Evolutionary conservation across 2,797 vertebrate genomes (phyloP).

Genomic region (Labeo calbasu): DNA sequence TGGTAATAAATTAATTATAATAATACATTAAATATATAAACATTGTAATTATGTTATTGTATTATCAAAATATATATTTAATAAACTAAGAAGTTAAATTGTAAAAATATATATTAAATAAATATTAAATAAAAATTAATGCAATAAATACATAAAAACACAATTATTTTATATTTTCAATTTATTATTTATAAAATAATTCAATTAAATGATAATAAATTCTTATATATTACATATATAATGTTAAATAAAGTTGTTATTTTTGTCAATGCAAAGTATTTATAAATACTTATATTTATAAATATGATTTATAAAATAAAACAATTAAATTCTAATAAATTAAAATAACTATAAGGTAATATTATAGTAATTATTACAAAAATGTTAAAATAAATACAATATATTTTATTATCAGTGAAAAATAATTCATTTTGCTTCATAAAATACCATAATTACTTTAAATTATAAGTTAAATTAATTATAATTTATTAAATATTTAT

Average conservation of each 20-base stretch:
- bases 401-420: too few relatives aligned
- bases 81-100: too few relatives aligned
- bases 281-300: too few relatives aligned
- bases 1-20: too few relatives aligned
- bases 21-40: too few relatives aligned
- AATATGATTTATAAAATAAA: neutral
- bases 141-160: too few relatives aligned
- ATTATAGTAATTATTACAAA: neutral
- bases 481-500: neutral
- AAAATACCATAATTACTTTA: neutral
- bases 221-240: neutral
- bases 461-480: neutral
- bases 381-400: neutral
- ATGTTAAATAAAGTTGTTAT: neutral
- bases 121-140: too few relatives aligned
- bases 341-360: neutral
- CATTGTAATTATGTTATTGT: too few relatives aligned
- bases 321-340: neutral
- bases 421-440: neutral
- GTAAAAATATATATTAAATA: too few relatives aligned
- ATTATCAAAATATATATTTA: too few relatives aligned
- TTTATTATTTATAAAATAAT: neutral
- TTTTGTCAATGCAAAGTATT: neutral
- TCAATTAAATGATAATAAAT: neutral
- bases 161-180: neutral